These are phyloP conservation scores for Cheilosia scutellata DNA, from an alignment of 2,888 invertebrate genomes.

Conservation along the genomic window DNA sequence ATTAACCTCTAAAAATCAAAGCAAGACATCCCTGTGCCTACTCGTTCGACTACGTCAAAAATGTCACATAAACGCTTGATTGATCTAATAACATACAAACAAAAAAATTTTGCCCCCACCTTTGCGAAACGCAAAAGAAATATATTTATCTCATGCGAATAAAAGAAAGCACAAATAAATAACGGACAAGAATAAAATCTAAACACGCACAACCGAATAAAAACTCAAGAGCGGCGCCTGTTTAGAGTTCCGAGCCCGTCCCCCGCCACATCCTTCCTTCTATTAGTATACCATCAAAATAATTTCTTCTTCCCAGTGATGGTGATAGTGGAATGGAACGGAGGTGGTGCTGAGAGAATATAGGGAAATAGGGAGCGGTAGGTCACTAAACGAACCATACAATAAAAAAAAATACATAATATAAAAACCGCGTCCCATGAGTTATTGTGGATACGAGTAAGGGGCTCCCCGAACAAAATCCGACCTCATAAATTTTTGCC, in stretches of 20 bases:
- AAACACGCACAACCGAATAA: constrained; percentile 63
- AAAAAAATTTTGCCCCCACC: not conserved
- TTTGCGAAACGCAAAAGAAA: constrained; percentile 50
- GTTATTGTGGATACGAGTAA: constrained; percentile 25
- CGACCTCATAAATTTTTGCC: constrained; percentile 51
- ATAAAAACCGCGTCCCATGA: constrained; percentile 51
- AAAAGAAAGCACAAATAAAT: constrained; percentile 35
- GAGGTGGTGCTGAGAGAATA: not conserved
- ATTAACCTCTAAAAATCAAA: constrained; percentile 25
- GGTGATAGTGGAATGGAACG: not conserved
- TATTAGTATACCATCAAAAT: constrained; percentile 19
- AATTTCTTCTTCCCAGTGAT: not conserved
- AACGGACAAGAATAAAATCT: constrained; percentile 25
- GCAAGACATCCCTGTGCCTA: not conserved
- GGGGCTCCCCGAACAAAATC: constrained; percentile 25
- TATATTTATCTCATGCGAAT: constrained; percentile 40
- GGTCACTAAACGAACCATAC: constrained; percentile 38
- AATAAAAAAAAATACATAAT: constrained; percentile 38
- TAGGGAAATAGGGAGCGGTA: constrained; percentile 44
- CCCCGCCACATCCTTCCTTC: not conserved
- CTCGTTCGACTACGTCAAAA: constrained; percentile 8
- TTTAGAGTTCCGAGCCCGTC: not conserved
- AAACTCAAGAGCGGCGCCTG: constrained; percentile 55
- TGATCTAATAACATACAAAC: constrained; percentile 35
- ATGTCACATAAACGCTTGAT: constrained; percentile 36